Base-by-base conservation (phyloP, 2,797 vertebrate species). In the Girardinus metallicus region DNA sequence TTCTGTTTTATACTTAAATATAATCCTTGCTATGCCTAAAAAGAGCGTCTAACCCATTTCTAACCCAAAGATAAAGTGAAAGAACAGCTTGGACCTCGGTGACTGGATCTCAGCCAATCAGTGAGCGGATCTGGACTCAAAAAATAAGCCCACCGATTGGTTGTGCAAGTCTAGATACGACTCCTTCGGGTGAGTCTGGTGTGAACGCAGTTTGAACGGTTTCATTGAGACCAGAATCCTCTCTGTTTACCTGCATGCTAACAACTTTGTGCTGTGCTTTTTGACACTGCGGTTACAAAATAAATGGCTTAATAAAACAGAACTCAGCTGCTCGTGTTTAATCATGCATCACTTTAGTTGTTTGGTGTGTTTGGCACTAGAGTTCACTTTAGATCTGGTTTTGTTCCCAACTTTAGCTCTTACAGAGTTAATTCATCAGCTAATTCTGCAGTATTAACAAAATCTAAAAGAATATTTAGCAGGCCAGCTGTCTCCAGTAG, bases 1-100 rank as follows among this genome's bases (percentile, higher is more conserved):
- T 92, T 94, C 79, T 89, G 85, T 88, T 78, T 88, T 82, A 86
- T 89, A 82, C 77, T 93, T 95, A 93, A 94, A 94, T 94, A 95
- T 88, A 81, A 91, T 93, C 86, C 84, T 93, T n/a, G 73, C 89
- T 94, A 92, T 85, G 91, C 93, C 90, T 93, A 87, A 86, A 93
- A 85, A 92, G 78, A 91, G 86, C 85, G 77, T 87, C 87, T 87
- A 89, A 89, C 87, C 92, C 85, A 66, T 88, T 85, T 91, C 80
- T 89, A 91, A 85, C 74, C 88, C 78, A 87, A 77, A 85, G 77
- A 79, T 57, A 77, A 89, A 10, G 80, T 83, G 83, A 89, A 85
- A 83, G 76, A 80, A 81, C 86, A 87, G 91, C 72, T 89, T 91
- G 88, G 87, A 91, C 88, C 78, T 74, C 60, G 9, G 60, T 73